Conservation (phyloP, 2,113 vertebrate species). For the Brienomyrus brachyistius region DNA sequence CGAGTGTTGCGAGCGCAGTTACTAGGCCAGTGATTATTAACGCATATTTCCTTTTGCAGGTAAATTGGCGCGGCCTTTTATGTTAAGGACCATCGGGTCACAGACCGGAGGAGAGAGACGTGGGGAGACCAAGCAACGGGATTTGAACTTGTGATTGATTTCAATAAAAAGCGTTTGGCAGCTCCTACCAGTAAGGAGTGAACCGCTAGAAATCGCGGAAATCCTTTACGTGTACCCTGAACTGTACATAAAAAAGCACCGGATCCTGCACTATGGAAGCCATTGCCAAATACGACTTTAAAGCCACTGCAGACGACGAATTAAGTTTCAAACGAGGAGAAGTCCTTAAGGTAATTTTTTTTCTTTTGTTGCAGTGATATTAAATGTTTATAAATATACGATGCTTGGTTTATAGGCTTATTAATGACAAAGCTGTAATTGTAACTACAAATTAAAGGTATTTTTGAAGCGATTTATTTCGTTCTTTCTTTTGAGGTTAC, state of each 20-base stretch:
- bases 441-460: neutral
- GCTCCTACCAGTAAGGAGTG: constrained; percentile 29
- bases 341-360: constrained; percentile 78
- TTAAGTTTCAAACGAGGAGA: constrained; percentile 97
- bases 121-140: constrained; percentile 40
- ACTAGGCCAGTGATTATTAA: neutral
- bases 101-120: constrained; percentile 57
- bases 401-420: neutral
- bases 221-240: neutral
- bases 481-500: neutral
- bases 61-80: constrained; percentile 47
- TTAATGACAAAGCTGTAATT: neutral
- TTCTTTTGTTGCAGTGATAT: neutral
- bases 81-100: constrained; percentile 55
- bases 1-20: neutral
- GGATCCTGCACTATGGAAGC: constrained; percentile 76
- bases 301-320: constrained; percentile 95
- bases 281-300: constrained; percentile 98
- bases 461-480: neutral
- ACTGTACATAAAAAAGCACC: neutral
- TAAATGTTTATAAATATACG: neutral
- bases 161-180: constrained; percentile 29
- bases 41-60: constrained; percentile 41
- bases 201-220: constrained; percentile 2
- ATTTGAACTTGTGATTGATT: constrained; percentile 42